phyloP scores from a whole-genome alignment of 2,888 invertebrate genomes.

The Gymnoscelis rufifasciata region DNA sequence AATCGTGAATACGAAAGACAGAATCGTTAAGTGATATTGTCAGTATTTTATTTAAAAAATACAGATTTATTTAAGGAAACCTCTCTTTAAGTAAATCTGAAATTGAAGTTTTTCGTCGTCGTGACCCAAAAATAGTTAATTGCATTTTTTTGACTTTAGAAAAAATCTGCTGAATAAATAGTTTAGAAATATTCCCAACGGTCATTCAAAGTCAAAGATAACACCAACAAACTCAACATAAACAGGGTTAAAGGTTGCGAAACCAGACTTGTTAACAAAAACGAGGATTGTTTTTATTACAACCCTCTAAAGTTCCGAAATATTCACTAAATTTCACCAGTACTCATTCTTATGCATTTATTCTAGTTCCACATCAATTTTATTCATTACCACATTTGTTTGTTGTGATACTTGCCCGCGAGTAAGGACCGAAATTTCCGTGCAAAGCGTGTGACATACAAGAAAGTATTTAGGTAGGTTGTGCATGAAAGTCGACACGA shows the following conservation, averaged over 20 bases:
- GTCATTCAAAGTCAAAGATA: conserved; percentile 31
- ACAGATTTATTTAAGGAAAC: too few relatives aligned
- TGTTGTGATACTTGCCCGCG: conserved; percentile 7
- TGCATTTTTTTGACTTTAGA: too few relatives aligned
- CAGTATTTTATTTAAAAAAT: too few relatives aligned
- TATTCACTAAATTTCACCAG: conserved; percentile 6
- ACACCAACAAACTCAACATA: conserved; percentile 23
- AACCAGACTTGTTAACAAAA: conserved; percentile 7
- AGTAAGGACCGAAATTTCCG: conserved; percentile 20
- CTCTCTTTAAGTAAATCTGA: too few relatives aligned
- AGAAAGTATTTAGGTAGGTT: conserved; percentile 39
- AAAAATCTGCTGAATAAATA: too few relatives aligned
- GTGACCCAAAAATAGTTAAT: too few relatives aligned
- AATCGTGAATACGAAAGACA: too few relatives aligned
- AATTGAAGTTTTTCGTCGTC: too few relatives aligned
- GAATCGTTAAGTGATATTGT: too few relatives aligned
- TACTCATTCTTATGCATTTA: conserved; percentile 26
- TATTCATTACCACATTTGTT: conserved; percentile 19
- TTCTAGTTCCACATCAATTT: conserved; percentile 40
- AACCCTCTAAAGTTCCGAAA: conserved; percentile 11
- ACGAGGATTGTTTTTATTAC: conserved; percentile 17
- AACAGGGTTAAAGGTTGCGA: conserved; percentile 18
- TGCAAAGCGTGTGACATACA: conserved; percentile 33
- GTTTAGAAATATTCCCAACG: too few relatives aligned
- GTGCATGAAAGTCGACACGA: conserved; percentile 53